Base-by-base conservation (phyloP, 2,113 vertebrate species). In the Rhinichthys klamathensis region DNA sequence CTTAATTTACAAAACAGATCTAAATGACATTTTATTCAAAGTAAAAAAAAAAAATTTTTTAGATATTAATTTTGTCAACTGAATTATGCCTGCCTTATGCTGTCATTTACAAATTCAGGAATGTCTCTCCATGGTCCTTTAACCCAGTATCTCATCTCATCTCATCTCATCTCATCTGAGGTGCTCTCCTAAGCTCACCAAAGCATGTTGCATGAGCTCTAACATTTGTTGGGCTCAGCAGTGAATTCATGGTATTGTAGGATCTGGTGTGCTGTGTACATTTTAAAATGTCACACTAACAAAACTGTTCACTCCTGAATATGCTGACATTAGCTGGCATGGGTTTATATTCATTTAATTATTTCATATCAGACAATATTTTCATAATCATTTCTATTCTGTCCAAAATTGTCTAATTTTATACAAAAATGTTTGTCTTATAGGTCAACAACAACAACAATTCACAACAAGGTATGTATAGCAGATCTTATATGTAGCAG, bases 191-290 rank as follows among this genome's bases (percentile, higher is more conserved):
- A 35, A 44, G n/a, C 35, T 73, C 56, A 41, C 58, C 27, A 72
- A 35, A 84, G 86, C 87, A 89, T 90, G 89, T 70, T 85, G 87
- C 87, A 89, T 87, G 87, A 70, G 21, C 27, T 70, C n/a, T 76
- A 11, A 65, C 13, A 60, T 79, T 41, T 73, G 58, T 49, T 86
- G 80, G 85, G 80, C 80, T 69, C 81, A 60, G 35, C 74, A 18
- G 63, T 58, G 63, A 41, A 16, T 61, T 54, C 25, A 60, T 85
- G 78, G 58, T 65, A 10, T 80, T 27, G 27, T 27, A 49, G 81
- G 3, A 58, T 73, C 21, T 60, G 44, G 5, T 30, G 12, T 58
- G 58, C 35, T 61, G 75, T 49, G n/a, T 70, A 80, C 27, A 44
- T 44, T 32, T 54, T 51, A 49, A 49, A 84, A 77, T 65, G 44